These are phyloP conservation scores for Philhelius pedissequus DNA, from an alignment of 2,888 invertebrate species.

Conservation along the genomic window DNA sequence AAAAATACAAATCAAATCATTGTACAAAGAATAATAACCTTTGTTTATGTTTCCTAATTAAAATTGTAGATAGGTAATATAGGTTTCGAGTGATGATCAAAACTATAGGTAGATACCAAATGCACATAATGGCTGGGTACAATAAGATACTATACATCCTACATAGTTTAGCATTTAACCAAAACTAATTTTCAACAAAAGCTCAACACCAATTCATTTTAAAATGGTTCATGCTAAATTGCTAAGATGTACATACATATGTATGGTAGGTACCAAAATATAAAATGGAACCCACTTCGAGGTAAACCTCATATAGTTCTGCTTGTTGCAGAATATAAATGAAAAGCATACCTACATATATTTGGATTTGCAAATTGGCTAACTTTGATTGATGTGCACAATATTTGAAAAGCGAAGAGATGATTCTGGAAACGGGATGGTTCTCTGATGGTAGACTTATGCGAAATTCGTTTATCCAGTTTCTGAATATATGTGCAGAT, in stretches of 20 bases:
- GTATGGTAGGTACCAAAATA: slow-evolving; percentile 45
- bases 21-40: slow-evolving; percentile 56
- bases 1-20: slow-evolving; percentile 30
- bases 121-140: not conserved
- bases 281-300: slow-evolving; percentile 51
- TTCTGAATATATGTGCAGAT: not conserved
- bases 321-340: slow-evolving; percentile 41
- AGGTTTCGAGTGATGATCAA: slow-evolving; percentile 20
- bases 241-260: slow-evolving; percentile 6
- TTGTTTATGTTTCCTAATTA: slow-evolving; percentile 59
- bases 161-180: slow-evolving; percentile 50
- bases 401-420: slow-evolving; percentile 53
- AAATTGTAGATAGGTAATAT: slow-evolving; percentile 12
- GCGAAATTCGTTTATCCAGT: slow-evolving; percentile 24
- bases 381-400: slow-evolving; percentile 65
- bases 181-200: slow-evolving; percentile 52
- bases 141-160: slow-evolving; percentile 14
- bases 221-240: slow-evolving; percentile 22
- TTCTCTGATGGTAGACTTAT: not conserved
- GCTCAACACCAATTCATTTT: slow-evolving; percentile 34
- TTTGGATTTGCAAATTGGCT: slow-evolving; percentile 38
- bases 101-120: no score
- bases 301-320: slow-evolving; percentile 58
- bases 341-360: slow-evolving; percentile 55
- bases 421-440: slow-evolving; percentile 12